phyloP scores from a whole-genome alignment of 2,113 vertebrate species.

The Calcarius ornatus region DNA sequence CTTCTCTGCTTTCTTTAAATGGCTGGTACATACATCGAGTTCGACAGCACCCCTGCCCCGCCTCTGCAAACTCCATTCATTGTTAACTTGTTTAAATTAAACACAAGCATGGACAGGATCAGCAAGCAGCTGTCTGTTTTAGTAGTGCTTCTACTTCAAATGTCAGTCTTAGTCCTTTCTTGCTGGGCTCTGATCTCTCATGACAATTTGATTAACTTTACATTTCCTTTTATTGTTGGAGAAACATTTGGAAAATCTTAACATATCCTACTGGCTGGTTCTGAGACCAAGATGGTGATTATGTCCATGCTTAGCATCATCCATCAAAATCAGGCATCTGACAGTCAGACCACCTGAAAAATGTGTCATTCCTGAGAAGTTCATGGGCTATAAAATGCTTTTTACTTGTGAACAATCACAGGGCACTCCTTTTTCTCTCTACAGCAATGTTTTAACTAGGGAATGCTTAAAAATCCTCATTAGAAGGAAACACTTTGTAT shows the following conservation, averaged over 20 bases:
- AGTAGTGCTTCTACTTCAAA: slow-evolving; percentile 56
- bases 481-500: neutral
- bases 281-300: slow-evolving; percentile 42
- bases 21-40: neutral
- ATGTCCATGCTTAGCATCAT: slow-evolving; percentile 45
- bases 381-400: neutral
- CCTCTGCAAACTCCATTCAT: slow-evolving; percentile 7
- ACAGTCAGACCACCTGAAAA: slow-evolving; percentile 54
- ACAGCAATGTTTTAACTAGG: neutral
- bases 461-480: neutral
- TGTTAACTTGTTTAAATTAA: slow-evolving; percentile 57
- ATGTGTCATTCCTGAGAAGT: neutral
- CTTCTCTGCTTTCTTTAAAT: slow-evolving; percentile 57
- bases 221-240: slow-evolving; percentile 70
- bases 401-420: neutral
- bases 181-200: slow-evolving; percentile 62
- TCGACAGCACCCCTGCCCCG: slow-evolving; percentile 29
- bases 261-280: slow-evolving; percentile 40
- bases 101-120: slow-evolving; percentile 53
- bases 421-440: neutral
- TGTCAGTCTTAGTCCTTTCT: slow-evolving; percentile 61
- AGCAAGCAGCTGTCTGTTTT: slow-evolving; percentile 59
- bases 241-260: slow-evolving; percentile 70
- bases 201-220: slow-evolving; percentile 72
- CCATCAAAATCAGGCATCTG: slow-evolving; percentile 52